These are phyloP conservation scores for Gymnocypris eckloni DNA, from an alignment of 2,797 vertebrate species.

Conservation along the genomic window DNA sequence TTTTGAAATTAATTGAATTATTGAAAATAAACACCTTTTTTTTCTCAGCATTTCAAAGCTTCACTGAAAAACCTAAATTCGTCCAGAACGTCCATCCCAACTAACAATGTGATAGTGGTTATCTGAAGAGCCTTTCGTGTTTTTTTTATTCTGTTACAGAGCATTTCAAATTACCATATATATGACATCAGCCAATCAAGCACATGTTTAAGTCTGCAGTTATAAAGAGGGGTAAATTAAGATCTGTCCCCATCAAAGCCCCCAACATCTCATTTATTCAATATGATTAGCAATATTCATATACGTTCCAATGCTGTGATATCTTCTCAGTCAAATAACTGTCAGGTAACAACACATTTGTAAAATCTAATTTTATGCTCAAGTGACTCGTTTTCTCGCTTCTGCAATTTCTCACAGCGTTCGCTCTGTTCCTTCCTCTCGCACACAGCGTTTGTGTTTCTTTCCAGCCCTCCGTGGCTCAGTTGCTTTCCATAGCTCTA, in stretches of 20 bases:
- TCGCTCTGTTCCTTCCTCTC: constrained; percentile 67
- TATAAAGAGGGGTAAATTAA: constrained; percentile 75
- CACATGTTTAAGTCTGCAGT: constrained; percentile 73
- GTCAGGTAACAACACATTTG: constrained; percentile 87
- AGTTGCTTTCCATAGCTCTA: not conserved
- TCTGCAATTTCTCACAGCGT: constrained; percentile 81
- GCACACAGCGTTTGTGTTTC: constrained; percentile 15
- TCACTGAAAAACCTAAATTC: not conserved
- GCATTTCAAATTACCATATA: constrained; percentile 74
- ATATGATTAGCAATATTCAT: constrained; percentile 81
- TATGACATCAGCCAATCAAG: constrained; percentile 72
- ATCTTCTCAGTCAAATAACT: constrained; percentile 82
- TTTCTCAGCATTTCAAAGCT: not conserved
- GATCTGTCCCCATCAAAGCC: constrained; percentile 69
- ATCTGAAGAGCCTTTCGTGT: constrained; percentile 13
- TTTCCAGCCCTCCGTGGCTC: constrained; percentile 40
- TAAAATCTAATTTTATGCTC: constrained; percentile 91
- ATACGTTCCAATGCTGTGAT: constrained; percentile 78
- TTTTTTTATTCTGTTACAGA: constrained; percentile 50
- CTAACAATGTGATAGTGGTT: not conserved
- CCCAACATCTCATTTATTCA: constrained; percentile 78
- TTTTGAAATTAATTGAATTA: too few relatives aligned
- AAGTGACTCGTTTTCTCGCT: constrained; percentile 78
- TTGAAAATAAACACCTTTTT: not conserved
- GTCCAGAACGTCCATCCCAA: not conserved